phyloP scores from a whole-genome alignment of 1,140 invertebrate species.

The Drosophila trapezifrons region DNA sequence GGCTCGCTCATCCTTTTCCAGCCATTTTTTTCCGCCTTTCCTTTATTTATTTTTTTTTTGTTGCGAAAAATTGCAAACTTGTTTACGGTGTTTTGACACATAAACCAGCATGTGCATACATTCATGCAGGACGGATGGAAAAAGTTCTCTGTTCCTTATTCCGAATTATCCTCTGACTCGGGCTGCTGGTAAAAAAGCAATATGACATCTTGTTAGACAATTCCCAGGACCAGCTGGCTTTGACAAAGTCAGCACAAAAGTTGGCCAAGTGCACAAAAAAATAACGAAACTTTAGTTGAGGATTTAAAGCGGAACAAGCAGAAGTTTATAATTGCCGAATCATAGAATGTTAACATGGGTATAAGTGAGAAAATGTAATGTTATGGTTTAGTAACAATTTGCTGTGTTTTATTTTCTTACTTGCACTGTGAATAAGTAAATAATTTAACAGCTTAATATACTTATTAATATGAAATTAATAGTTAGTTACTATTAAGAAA shows the following conservation, averaged over 20 bases:
- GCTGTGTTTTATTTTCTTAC: too few relatives aligned
- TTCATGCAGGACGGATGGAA: slow-evolving; percentile 12
- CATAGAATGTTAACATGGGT: too few relatives aligned
- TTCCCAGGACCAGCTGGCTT: slow-evolving; percentile 16
- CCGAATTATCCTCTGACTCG: slow-evolving; percentile 22
- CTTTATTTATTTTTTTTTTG: neutral
- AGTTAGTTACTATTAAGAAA: too few relatives aligned
- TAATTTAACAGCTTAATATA: too few relatives aligned
- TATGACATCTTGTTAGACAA: slow-evolving; percentile 30
- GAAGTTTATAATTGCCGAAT: neutral
- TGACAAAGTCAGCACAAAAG: slow-evolving; percentile 19
- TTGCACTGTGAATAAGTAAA: too few relatives aligned
- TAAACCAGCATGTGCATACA: slow-evolving; percentile 36
- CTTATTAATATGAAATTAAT: too few relatives aligned
- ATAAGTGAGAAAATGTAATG: too few relatives aligned
- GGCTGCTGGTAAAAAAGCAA: slow-evolving; percentile 4
- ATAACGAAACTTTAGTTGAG: neutral
- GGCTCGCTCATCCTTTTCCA: slow-evolving; percentile 13
- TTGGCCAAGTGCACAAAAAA: slow-evolving; percentile 12
- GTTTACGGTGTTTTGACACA: slow-evolving; percentile 65
- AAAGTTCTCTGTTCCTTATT: slow-evolving; percentile 19
- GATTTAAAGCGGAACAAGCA: neutral
- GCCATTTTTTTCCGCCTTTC: slow-evolving; percentile 12
- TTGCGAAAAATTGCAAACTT: slow-evolving; percentile 53
- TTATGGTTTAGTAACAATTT: too few relatives aligned